phyloP scores from a whole-genome alignment of 2,797 vertebrate genomes.

The Buphagus erythrorhynchus region DNA sequence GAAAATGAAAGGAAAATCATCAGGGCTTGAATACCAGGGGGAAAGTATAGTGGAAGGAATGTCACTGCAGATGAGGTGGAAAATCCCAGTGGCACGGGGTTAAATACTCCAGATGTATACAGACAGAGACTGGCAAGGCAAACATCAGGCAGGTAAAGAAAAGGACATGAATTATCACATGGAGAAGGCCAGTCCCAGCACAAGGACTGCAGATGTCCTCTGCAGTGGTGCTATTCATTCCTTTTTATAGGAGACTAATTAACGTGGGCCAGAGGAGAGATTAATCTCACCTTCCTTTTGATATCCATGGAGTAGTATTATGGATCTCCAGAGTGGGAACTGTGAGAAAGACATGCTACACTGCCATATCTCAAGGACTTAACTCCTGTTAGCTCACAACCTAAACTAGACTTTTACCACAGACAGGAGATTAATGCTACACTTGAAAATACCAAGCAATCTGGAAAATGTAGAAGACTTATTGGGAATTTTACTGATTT shows the following conservation, averaged over 20 bases:
- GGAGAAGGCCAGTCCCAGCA: background rate
- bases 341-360: background rate
- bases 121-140: background rate
- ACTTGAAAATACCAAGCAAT: background rate
- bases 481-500: background rate
- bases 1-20: background rate
- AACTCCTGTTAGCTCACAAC: background rate
- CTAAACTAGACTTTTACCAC: background rate
- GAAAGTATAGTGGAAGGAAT: background rate
- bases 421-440: background rate
- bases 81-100: background rate
- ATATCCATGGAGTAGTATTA: background rate
- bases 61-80: background rate
- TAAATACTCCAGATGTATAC: background rate
- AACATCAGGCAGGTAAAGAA: background rate
- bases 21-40: background rate
- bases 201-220: background rate
- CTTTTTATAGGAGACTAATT: background rate
- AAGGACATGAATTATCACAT: background rate
- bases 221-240: background rate
- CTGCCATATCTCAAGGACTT: background rate
- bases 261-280: background rate
- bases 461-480: background rate
- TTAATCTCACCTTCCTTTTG: background rate
- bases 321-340: background rate